Evolutionary conservation across 53 echinoderm and acorn worm genomes (phyloP), one percentile per base, ranked within the genome.

Genomic region (Holothuria leucospilota): DNA sequence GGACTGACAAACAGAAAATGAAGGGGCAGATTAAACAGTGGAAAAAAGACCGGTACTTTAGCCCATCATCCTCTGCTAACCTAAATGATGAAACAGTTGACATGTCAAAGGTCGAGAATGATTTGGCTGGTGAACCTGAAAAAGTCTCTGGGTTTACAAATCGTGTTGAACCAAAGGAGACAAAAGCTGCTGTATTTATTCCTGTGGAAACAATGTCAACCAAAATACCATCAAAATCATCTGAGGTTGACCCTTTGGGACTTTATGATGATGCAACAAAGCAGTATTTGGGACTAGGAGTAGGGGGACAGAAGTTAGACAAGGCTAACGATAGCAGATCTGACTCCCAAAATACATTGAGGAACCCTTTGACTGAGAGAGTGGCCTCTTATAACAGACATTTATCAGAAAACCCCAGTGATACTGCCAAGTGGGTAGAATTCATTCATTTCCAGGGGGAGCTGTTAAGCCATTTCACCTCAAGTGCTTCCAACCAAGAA

Each of bases 361-460:
- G 78, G 11, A 78, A 70, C 51, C 92, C 51, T 5, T 34, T 89
- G 23, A 82, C 75, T 10, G 85, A 92, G 27, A 86, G 65, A 63
- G 87, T 86, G 2, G 91, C 93, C 2, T 77, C 62, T 30, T 96
- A 82, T 85, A 96, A 95, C 88, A 87, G 53, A 41, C 85, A 94
- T 56, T 67, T 94, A 34, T 92, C 87, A 64, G 91, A 94, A 59
- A 88, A 95, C 71, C 97, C 93, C 4, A 62, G 90, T 20, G 97
- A 96, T 66, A 87, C 91, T 59, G 59, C 68, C 0, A 91, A 82
- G 53, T 96, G 97, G 97, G 78, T 95, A 9, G 93, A 95, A 70
- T 95, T 96, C 84, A 78, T 93, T 29, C 73, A 79, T 25, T 96
- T 96, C 63, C 97, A 96, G 77, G 97, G 95, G 86, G 88, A 91